Evolutionary conservation across 2,113 vertebrate species (phyloP).

Genomic region (Scophthalmus maximus): DNA sequence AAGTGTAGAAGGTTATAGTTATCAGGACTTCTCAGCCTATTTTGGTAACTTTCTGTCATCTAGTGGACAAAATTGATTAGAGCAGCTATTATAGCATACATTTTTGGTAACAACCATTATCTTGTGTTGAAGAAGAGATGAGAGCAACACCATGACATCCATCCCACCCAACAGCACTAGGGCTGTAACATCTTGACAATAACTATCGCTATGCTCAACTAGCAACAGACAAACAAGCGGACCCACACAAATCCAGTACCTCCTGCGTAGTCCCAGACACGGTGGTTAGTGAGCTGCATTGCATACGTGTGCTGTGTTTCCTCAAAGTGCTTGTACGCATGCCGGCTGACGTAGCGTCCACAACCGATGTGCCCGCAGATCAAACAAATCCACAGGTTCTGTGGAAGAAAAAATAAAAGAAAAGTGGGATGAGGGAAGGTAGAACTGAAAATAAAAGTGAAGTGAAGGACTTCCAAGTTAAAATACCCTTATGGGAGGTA

Average conservation of each 20-base stretch:
- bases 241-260: slow-evolving; percentile 75
- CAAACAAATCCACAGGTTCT: slow-evolving; percentile 99
- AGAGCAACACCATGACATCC: not conserved
- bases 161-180: no score
- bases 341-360: slow-evolving; percentile 94
- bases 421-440: rapidly evolving
- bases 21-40: not conserved
- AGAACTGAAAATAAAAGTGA: not conserved
- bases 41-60: slow-evolving; percentile 12
- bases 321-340: slow-evolving; percentile 98
- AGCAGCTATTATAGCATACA: not conserved
- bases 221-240: not conserved
- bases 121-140: not conserved
- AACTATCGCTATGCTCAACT: not conserved
- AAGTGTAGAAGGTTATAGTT: not conserved
- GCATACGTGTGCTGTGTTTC: slow-evolving; percentile 98
- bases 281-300: slow-evolving; percentile 98
- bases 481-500: not conserved
- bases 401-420: not conserved
- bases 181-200: not conserved
- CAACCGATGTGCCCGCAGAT: slow-evolving; percentile 99
- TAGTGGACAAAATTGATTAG: not conserved
- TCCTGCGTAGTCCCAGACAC: slow-evolving; percentile 99
- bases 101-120: no score
- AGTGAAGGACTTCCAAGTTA: not conserved